These are phyloP conservation scores for Calosoma granatense DNA, from an alignment of 1,140 invertebrate species.

Conservation along the genomic window DNA sequence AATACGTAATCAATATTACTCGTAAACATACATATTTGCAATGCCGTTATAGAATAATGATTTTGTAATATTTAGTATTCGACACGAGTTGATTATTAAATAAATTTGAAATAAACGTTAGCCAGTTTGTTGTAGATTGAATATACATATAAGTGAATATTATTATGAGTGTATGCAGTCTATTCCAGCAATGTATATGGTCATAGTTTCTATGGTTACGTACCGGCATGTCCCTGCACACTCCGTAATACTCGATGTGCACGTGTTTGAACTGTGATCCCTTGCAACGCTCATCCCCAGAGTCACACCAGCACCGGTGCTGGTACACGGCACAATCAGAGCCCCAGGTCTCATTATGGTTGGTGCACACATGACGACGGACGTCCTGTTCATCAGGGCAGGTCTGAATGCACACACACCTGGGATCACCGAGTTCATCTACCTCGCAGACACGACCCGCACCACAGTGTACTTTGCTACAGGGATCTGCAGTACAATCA, in stretches of 20 bases:
- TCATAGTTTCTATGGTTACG: slow-evolving; percentile 23
- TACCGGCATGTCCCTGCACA: slow-evolving; percentile 68
- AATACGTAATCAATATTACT: too few relatives aligned
- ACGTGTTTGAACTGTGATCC: slow-evolving; percentile 69
- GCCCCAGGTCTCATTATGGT: slow-evolving; percentile 85
- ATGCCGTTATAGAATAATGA: too few relatives aligned
- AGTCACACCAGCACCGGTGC: slow-evolving; percentile 79
- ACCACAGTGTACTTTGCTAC: slow-evolving; percentile 75
- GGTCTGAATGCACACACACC: slow-evolving; percentile 74
- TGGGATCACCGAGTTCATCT: slow-evolving; percentile 57
- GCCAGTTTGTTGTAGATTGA: too few relatives aligned
- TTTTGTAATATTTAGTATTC: too few relatives aligned
- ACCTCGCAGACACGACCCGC: slow-evolving; percentile 80
- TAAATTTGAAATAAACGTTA: too few relatives aligned
- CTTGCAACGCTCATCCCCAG: slow-evolving; percentile 58
- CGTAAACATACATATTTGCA: too few relatives aligned
- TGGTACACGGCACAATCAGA: slow-evolving; percentile 89
- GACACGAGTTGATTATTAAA: too few relatives aligned
- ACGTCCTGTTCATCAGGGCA: slow-evolving; percentile 72
- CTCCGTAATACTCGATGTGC: slow-evolving; percentile 88
- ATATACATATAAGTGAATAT: too few relatives aligned
- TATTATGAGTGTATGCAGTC: too few relatives aligned
- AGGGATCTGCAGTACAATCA: slow-evolving; percentile 62
- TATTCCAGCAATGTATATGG: neutral
- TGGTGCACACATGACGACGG: slow-evolving; percentile 80